Base-by-base conservation (phyloP, 2,797 vertebrate species). In the Fringilla coelebs region DNA sequence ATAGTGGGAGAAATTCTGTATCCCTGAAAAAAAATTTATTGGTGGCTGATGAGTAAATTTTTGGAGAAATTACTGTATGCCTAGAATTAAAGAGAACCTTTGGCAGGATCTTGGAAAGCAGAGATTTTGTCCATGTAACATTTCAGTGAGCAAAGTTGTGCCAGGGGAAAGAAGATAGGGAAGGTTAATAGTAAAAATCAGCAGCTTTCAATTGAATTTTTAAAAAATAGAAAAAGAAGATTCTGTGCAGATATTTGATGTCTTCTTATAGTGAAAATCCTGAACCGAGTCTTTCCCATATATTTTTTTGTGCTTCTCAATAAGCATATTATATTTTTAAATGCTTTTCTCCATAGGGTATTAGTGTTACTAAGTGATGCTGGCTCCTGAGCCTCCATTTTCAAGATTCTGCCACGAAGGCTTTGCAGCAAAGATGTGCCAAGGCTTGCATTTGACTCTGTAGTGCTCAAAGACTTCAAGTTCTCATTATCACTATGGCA, bases 401-500 rank as follows among this genome's bases (percentile, higher is more conserved):
- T 81, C 88, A 91, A 93, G 87, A 91, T 29, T 20, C 45, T 24
- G 24, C 60, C 45, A 72, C 2, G 13, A 84, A 5, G 62, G 57
- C 43, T 89, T 87, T 48, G 43, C 65, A 94, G 86, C 41, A 76
- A 89, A 94, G 72, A 92, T 82, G 86, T 83, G 72, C 90, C 83
- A 94, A 90, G 71, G 86, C 67, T 90, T 93, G 67, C 41, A 32
- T 93, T 74, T 74, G 72, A 95, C 81, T 95, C 83, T 8, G 22
- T 34, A 73, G 74, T 34, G 80, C 81, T 93, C 66, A 79, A 94
- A 96, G 91, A 72, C 78, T 87, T 90, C 58, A 91, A 81, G 81
- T 75, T 89, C 85, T 94, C 83, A 55, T 92, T 95, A 94, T 97
- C 94, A 71, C 95, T 96, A 96, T 96, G 96, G 95, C 92, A 97